These are phyloP conservation scores for Epinephelus moara DNA, from an alignment of 2,113 vertebrate genomes.

Conservation along the genomic window DNA sequence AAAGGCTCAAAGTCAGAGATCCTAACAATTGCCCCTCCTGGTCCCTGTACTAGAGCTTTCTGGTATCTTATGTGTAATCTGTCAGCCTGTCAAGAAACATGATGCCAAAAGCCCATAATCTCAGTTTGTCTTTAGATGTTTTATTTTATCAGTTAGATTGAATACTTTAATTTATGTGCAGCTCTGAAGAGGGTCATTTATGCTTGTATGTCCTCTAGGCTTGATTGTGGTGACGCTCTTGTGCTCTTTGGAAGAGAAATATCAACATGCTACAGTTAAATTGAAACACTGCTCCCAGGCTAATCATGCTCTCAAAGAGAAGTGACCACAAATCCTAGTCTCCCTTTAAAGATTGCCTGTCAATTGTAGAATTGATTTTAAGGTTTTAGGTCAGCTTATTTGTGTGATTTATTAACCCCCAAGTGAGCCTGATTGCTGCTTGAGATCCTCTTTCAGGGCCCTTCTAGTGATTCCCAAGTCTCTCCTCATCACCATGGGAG, in stretches of 20 bases:
- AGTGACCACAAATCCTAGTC: constrained; percentile 27
- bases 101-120: neutral
- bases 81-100: constrained; percentile 1
- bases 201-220: constrained; percentile 5
- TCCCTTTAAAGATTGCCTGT: constrained; percentile 10
- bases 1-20: neutral
- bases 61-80: neutral
- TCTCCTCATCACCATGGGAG: constrained; percentile 8
- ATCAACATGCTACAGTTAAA: constrained; percentile 20
- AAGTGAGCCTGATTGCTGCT: constrained; percentile 34
- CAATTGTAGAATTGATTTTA: constrained; percentile 35
- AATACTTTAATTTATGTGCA: neutral
- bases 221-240: constrained; percentile 22
- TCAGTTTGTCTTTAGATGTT: neutral
- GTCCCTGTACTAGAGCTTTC: neutral
- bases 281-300: constrained; percentile 1
- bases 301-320: constrained; percentile 28
- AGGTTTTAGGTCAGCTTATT: constrained; percentile 25
- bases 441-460: constrained; percentile 31
- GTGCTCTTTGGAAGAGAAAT: constrained; percentile 14
- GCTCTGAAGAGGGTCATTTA: constrained; percentile 25
- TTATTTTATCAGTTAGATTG: neutral
- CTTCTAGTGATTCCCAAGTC: neutral
- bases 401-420: constrained; percentile 30
- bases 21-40: neutral